A percentile compares a stretch with the other conserved stretches of the same genome.
Conservation (phyloP, 2,113 vertebrate species). For the Ageneiosus marmoratus region DNA sequence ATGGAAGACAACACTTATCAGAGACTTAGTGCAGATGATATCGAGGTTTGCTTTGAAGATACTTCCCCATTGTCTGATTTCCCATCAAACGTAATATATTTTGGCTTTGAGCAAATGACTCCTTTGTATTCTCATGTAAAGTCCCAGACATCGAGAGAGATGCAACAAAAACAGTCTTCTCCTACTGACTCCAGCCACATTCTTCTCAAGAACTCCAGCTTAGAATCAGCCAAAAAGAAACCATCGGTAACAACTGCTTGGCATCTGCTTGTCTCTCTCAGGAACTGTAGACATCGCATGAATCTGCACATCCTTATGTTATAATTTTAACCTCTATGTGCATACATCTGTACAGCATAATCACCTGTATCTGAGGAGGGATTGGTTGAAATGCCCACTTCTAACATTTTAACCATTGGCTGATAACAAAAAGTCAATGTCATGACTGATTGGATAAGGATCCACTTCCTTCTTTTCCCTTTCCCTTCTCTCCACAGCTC, state of each 20-base stretch:
- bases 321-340: slow-evolving; percentile 64
- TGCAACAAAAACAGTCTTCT: slow-evolving; percentile 56
- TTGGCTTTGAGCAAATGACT: slow-evolving; percentile 58
- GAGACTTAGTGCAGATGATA: slow-evolving; percentile 40
- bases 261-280: slow-evolving; percentile 67
- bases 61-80: slow-evolving; percentile 53
- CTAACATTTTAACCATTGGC: slow-evolving; percentile 61
- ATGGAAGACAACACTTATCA: slow-evolving; percentile 21
- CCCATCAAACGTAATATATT: slow-evolving; percentile 46
- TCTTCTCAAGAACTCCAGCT: slow-evolving; percentile 65
- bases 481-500: slow-evolving; percentile 64
- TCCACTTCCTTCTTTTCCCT: slow-evolving; percentile 44
- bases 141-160: slow-evolving; percentile 71
- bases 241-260: slow-evolving; percentile 74
- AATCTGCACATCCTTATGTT: slow-evolving; percentile 65
- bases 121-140: slow-evolving; percentile 69
- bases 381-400: slow-evolving; percentile 30
- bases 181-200: slow-evolving; percentile 69
- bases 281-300: slow-evolving; percentile 76
- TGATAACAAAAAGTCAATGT: slow-evolving; percentile 25
- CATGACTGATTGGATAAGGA: slow-evolving; percentile 43
- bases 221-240: slow-evolving; percentile 73
- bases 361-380: slow-evolving; percentile 55
- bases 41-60: slow-evolving; percentile 42
- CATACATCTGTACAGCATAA: slow-evolving; percentile 54